Evolutionary conservation across 1,140 invertebrate species (phyloP).

Genomic region (Psilanteris sp.): DNA sequence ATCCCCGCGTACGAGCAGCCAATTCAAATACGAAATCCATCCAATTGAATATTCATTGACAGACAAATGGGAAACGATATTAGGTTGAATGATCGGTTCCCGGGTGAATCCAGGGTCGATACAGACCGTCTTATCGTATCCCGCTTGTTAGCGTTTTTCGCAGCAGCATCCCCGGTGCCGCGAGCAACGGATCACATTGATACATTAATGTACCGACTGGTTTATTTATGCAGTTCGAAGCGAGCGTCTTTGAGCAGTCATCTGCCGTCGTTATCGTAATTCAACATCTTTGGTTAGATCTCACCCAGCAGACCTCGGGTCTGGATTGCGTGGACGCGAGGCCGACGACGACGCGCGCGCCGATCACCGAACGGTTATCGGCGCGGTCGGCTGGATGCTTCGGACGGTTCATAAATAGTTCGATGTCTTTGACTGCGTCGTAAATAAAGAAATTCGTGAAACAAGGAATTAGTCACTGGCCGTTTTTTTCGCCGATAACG

Average conservation of each 20-base stretch:
- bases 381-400: neutral
- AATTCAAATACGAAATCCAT: too few relatives aligned
- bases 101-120: conserved; percentile 14
- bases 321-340: neutral
- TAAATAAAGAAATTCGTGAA: conserved; percentile 34
- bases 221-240: conserved; percentile 71
- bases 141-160: conserved; percentile 71
- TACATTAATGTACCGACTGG: conserved; percentile 77
- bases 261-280: conserved; percentile 64
- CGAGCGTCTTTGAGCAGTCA: conserved; percentile 58
- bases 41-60: too few relatives aligned
- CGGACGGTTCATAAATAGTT: conserved; percentile 12
- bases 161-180: conserved; percentile 64
- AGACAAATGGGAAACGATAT: too few relatives aligned
- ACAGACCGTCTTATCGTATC: conserved; percentile 30
- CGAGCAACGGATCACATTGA: conserved; percentile 66
- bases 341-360: conserved; percentile 10
- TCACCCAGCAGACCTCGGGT: conserved; percentile 15
- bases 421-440: neutral
- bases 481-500: conserved; percentile 8
- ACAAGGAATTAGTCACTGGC: too few relatives aligned
- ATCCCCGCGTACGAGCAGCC: too few relatives aligned
- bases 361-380: conserved; percentile 3
- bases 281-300: conserved; percentile 64
- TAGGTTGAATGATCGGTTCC: conserved; percentile 31